phyloP scores from a whole-genome alignment of 2,113 vertebrate species.

The Acanthochromis polyacanthus region DNA sequence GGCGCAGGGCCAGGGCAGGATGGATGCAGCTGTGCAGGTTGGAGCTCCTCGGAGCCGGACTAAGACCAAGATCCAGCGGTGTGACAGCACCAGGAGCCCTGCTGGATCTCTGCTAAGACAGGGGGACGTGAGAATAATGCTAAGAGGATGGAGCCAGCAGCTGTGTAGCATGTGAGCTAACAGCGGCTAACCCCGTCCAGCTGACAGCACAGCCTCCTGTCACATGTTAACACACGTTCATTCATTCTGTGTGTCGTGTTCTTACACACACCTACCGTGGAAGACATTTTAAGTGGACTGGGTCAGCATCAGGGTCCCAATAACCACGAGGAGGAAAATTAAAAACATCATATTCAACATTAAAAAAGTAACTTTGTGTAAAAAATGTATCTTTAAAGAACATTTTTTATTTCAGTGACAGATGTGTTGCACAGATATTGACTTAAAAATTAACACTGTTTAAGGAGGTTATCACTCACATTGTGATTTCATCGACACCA shows the following conservation, averaged over 20 bases:
- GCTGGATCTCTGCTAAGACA: slow-evolving; percentile 36
- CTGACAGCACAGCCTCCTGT: slow-evolving; percentile 40
- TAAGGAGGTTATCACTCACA: no score
- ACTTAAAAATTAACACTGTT: no score
- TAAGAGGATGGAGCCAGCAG: slow-evolving; percentile 46
- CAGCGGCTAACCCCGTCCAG: slow-evolving; percentile 40
- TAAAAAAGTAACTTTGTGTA: no score
- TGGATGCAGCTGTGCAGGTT: slow-evolving; percentile 12
- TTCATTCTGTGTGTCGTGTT: background rate
- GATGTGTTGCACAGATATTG: no score
- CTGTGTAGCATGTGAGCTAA: slow-evolving; percentile 39
- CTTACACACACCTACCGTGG: background rate
- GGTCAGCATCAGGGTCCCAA: background rate
- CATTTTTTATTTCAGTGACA: no score
- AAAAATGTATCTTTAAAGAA: no score
- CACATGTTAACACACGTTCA: slow-evolving; percentile 26
- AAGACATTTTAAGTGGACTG: background rate
- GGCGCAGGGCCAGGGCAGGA: slow-evolving; percentile 20
- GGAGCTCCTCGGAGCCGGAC: slow-evolving; percentile 29
- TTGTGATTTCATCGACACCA: no score
- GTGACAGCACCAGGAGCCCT: slow-evolving; percentile 38
- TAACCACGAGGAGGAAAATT: no score
- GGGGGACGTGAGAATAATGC: slow-evolving; percentile 65
- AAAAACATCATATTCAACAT: no score
- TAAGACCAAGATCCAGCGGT: slow-evolving; percentile 21